Base-by-base conservation (phyloP, 1,140 invertebrate species). In the Anthonomus grandis region DNA sequence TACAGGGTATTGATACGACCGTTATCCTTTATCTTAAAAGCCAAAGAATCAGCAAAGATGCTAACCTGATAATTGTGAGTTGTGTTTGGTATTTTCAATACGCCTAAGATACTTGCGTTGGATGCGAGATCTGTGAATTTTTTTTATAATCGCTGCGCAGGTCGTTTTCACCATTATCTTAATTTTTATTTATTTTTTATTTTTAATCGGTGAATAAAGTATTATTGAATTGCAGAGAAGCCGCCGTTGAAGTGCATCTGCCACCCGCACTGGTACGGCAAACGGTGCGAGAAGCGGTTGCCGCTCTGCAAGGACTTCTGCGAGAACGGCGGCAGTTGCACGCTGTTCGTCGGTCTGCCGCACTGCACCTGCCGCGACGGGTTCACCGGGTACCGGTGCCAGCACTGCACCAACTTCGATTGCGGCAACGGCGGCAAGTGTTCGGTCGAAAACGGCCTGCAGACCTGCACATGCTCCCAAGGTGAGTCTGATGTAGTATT, bases 261-360 rank as follows among this genome's bases (percentile, higher is more conserved):
- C 65, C 78, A 76, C 15, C 70, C 79, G 4, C 77, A 82, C 13
- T 89, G 82, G 79, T 80, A 80, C 0, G 87, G 87, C 3, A 75
- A 80, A 27, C 73, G 81, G 2, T 89, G 87, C 70, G 84, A 89
- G 70, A 77, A 68, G 13, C 77, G 76, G 1, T 71, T 80, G 10
- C 70, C 75, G 3, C 68, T 76, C 27, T 82, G 81, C 62, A 31
- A 22, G 6, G 41, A 47, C 31, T 52, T 53, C 22, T 59, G 57
- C 60, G 64, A 74, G n/a, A 85, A 86, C 66, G 75, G 76, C 10
- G 84, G 83, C 2, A 79, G 70, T 4, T 86, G 84, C 69, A 51
- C 63, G 23, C 60, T 57, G 37, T 38, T 59, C 21, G 27, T 66
- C 1, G 75, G 75, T 8, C 66, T 67, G 4, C 74, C 75, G 31